These are phyloP conservation scores for Tupaia tana DNA, from an alignment of 2,113 vertebrate species.

Conservation along the genomic window DNA sequence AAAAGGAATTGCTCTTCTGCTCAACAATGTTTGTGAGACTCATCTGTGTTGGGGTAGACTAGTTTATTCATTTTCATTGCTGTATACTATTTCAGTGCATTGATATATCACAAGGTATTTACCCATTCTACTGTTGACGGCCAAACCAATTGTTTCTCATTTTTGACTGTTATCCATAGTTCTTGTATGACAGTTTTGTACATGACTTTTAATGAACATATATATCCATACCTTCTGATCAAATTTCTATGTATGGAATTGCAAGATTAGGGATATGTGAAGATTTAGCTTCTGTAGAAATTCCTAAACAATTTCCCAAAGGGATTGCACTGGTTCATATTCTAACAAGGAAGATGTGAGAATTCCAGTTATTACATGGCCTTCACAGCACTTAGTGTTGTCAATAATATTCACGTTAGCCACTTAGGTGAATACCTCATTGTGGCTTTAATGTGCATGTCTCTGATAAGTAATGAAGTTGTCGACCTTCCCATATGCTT, in stretches of 20 bases:
- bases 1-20: no score
- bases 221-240: not conserved
- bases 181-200: not conserved
- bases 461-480: not conserved
- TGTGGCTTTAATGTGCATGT: not conserved
- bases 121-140: not conserved
- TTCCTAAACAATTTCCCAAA: not conserved
- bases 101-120: not conserved
- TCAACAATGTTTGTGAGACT: not conserved
- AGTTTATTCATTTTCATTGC: not conserved
- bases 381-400: not conserved
- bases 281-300: not conserved
- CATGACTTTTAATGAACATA: not conserved
- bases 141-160: not conserved
- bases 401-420: not conserved
- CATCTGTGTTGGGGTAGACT: not conserved
- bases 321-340: not conserved
- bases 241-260: not conserved
- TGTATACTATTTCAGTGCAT: not conserved
- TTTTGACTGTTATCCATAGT: not conserved
- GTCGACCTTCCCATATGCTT: not conserved
- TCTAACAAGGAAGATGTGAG: not conserved
- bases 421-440: no score
- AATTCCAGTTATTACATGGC: not conserved
- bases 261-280: not conserved